A percentile compares a stretch with the other conserved stretches of the same genome.
Evolutionary conservation across 2,797 vertebrate genomes (phyloP).

Genomic region (Cottoperca gobio): DNA sequence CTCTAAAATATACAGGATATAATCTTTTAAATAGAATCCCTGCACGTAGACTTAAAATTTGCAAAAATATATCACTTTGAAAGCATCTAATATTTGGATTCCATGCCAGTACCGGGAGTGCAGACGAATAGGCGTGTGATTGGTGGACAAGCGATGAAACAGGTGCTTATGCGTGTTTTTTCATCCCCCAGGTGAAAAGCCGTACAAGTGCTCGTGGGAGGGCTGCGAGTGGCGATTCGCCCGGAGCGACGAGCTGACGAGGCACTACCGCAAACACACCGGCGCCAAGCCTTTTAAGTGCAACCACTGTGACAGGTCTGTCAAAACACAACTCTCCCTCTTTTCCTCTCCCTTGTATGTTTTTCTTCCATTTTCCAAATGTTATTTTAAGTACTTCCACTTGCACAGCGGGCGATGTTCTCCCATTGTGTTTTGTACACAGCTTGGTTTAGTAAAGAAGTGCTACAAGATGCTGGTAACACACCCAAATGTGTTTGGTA

Average conservation of each 20-base stretch:
- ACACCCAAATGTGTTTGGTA: conserved; percentile 58
- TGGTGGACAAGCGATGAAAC: conserved; percentile 41
- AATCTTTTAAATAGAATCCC: background rate
- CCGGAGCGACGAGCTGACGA: conserved; percentile 98
- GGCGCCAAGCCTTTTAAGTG: conserved; percentile 99
- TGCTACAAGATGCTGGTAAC: conserved; percentile 46
- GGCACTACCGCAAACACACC: conserved; percentile 99
- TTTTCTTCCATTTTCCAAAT: conserved; percentile 30
- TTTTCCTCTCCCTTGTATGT: conserved; percentile 24
- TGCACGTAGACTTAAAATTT: background rate
- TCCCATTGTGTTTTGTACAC: conserved; percentile 47
- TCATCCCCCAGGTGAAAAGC: conserved; percentile 95
- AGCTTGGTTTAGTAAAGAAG: conserved; percentile 46
- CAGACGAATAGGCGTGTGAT: conserved; percentile 33
- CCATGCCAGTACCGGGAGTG: background rate
- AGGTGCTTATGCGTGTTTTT: conserved; percentile 50
- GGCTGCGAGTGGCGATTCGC: conserved; percentile 99
- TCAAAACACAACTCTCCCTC: conserved; percentile 63
- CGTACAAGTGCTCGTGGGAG: conserved; percentile 99
- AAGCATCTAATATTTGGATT: conserved; percentile 7
- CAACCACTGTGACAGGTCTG: conserved; percentile 99
- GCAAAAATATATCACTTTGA: background rate
- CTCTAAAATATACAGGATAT: background rate
- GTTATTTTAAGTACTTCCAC: conserved; percentile 61
- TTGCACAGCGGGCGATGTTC: conserved; percentile 17